Conservation (phyloP, 2,888 invertebrate species). For the Himalopsyche tibetana region DNA sequence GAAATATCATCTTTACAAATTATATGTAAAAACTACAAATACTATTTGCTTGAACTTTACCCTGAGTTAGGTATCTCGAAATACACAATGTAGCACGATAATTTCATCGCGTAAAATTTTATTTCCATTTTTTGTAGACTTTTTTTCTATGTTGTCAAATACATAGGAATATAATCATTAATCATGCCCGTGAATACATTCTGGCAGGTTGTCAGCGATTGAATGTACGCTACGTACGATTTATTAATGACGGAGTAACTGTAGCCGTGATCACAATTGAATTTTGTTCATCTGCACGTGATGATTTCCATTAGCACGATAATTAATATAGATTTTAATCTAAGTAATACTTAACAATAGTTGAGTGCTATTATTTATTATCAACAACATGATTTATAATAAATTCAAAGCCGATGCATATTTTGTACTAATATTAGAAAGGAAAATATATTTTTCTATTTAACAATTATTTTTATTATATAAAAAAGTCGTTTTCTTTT, state of each 20-base stretch:
- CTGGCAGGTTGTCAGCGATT: conserved; percentile 24
- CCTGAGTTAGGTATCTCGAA: too few species aligned
- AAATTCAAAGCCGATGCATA: too few species aligned
- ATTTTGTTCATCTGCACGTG: conserved; percentile 29
- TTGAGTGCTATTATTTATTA: too few species aligned
- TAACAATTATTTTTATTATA: too few species aligned
- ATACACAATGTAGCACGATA: not conserved
- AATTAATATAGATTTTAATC: not conserved
- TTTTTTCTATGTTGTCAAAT: conserved; percentile 42
- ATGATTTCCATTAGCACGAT: conserved; percentile 38
- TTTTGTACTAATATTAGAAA: too few species aligned
- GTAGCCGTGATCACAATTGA: conserved; percentile 24
- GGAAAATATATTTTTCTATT: too few species aligned
- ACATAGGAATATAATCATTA: conserved; percentile 25
- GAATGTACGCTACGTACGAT: conserved; percentile 27
- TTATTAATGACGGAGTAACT: conserved; percentile 3
- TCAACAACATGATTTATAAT: too few species aligned
- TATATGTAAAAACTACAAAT: too few species aligned
- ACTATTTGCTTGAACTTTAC: too few species aligned
- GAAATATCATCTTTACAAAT: too few species aligned
- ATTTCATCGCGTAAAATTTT: conserved; percentile 11
- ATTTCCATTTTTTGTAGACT: not conserved
- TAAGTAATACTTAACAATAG: too few species aligned
- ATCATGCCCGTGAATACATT: conserved; percentile 27
- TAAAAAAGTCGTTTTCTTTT: too few species aligned